These are phyloP conservation scores for Lepus americanus DNA, from an alignment of 2,113 vertebrate genomes.

Conservation along the genomic window DNA sequence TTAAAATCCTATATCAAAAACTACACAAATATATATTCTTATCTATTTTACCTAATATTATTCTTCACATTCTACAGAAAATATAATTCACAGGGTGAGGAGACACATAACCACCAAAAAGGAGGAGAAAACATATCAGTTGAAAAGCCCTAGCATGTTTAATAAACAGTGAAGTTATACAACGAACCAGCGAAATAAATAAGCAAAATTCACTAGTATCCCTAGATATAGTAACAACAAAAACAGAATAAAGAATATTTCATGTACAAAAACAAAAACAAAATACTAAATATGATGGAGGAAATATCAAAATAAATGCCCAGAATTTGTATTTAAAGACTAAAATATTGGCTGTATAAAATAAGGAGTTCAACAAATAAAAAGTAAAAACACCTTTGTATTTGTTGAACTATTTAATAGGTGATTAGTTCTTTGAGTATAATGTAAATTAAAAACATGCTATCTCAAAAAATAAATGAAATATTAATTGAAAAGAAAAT, in stretches of 20 bases:
- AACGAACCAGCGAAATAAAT: conserved; percentile 44
- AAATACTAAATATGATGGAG: conserved; percentile 25
- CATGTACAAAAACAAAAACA: conserved; percentile 39
- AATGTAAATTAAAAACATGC: too few species aligned
- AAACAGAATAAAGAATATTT: neutral
- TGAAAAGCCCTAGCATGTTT: neutral
- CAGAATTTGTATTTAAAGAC: conserved; percentile 26
- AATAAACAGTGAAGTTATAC: conserved; percentile 7
- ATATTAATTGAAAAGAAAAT: too few species aligned
- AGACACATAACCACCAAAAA: neutral
- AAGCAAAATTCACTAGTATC: conserved; percentile 32
- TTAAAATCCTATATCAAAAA: conserved; percentile 52
- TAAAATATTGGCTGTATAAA: neutral
- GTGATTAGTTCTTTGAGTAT: too few species aligned
- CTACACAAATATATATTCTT: neutral
- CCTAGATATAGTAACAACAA: conserved; percentile 48
- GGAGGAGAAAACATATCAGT: neutral
- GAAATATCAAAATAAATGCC: conserved; percentile 20
- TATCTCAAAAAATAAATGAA: too few species aligned
- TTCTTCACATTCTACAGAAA: conserved; percentile 10
- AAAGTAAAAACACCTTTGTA: too few species aligned
- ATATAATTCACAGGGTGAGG: neutral
- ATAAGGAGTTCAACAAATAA: too few species aligned
- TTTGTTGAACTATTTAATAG: too few species aligned
- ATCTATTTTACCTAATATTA: neutral